Evolutionary conservation across 2,113 vertebrate species (phyloP).

Genomic region (Columba livia): DNA sequence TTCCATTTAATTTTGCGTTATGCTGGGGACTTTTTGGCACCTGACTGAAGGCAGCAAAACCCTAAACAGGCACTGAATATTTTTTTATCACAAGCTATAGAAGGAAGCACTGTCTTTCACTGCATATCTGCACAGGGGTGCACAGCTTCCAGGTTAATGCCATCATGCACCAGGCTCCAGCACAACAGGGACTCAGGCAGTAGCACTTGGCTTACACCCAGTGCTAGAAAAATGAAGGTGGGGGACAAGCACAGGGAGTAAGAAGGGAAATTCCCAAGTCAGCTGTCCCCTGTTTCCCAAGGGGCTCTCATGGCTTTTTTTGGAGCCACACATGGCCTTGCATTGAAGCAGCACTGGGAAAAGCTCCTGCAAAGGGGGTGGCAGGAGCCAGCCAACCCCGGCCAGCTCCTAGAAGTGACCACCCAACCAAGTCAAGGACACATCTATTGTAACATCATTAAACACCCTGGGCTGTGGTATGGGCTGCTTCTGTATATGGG

Average conservation of each 20-base stretch:
- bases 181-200: rapidly evolving
- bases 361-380: not conserved
- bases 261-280: not conserved
- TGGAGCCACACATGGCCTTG: rapidly evolving
- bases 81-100: not conserved
- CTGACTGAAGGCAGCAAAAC: not conserved
- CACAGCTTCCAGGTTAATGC: not conserved
- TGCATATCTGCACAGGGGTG: not conserved
- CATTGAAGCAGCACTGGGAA: not conserved
- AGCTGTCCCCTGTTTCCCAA: not conserved
- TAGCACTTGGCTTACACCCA: not conserved
- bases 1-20: not conserved
- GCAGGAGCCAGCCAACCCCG: not conserved
- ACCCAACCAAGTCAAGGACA: not conserved
- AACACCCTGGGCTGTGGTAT: not conserved
- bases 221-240: not conserved
- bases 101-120: not conserved
- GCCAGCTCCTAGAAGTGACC: not conserved
- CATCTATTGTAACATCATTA: not conserved
- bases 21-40: not conserved
- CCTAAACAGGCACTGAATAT: not conserved
- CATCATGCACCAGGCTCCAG: not conserved
- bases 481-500: conserved; percentile 17
- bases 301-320: not conserved
- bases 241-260: not conserved